Evolutionary conservation across 1,140 invertebrate species (phyloP).

Genomic region (Gryllus bimaculatus): DNA sequence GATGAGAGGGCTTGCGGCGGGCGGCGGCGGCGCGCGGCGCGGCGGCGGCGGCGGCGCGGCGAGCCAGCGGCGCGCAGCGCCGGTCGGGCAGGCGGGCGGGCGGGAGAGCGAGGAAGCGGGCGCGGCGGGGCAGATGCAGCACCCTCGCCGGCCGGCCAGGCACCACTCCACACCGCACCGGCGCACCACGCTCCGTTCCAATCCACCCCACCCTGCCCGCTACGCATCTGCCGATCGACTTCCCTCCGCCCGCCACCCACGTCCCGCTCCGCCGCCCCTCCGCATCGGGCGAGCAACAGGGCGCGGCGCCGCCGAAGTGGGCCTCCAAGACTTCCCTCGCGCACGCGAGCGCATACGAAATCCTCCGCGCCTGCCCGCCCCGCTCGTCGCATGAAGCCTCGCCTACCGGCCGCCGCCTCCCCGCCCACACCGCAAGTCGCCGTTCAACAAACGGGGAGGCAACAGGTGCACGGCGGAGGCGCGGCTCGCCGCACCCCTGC

Average conservation of each 20-base stretch:
- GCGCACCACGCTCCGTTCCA: no score
- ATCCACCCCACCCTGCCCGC: background rate
- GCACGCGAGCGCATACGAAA: background rate
- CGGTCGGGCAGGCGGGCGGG: background rate
- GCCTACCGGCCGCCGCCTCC: background rate
- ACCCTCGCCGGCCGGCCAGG: background rate
- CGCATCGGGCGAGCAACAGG: background rate
- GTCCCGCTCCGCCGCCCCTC: no score
- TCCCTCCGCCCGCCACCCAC: no score
- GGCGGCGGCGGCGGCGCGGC: no score
- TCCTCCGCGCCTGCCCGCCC: background rate
- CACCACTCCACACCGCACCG: no score
- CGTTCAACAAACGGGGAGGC: constrained; percentile 2
- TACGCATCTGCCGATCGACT: background rate
- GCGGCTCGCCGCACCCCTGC: no score
- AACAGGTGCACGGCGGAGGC: background rate
- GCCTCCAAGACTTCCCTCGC: background rate
- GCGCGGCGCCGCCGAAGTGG: background rate
- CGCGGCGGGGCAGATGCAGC: background rate
- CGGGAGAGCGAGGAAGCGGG: background rate
- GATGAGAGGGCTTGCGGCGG: background rate
- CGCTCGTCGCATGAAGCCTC: background rate
- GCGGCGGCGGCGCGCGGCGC: no score
- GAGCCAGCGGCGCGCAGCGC: background rate
- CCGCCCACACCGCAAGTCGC: background rate